Evolutionary conservation across 2,888 invertebrate species (phyloP).

Genomic region (Nipponacmea schrenckii): DNA sequence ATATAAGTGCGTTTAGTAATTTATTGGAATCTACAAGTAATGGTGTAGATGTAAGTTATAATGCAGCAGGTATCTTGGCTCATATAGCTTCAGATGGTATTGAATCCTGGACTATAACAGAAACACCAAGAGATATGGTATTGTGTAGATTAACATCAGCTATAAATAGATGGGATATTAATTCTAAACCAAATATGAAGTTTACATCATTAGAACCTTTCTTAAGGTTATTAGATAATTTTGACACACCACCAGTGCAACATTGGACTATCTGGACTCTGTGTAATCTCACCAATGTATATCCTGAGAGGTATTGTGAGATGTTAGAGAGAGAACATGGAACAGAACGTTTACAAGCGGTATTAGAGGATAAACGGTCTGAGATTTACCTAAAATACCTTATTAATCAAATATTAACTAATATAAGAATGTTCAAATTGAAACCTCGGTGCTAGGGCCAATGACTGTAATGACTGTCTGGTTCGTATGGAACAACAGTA

Average conservation of each 20-base stretch:
- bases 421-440: constrained; percentile 16
- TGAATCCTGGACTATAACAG: constrained; percentile 81
- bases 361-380: constrained; percentile 35
- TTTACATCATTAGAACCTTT: constrained; percentile 93
- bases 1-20: constrained; percentile 85
- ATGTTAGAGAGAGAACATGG: constrained; percentile 90
- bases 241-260: constrained; percentile 89
- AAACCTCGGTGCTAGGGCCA: neutral
- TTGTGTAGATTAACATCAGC: constrained; percentile 79
- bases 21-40: constrained; percentile 84
- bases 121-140: constrained; percentile 79
- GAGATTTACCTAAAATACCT: constrained; percentile 41
- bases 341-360: constrained; percentile 76
- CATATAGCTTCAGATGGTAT: constrained; percentile 94
- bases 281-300: constrained; percentile 92
- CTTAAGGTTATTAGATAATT: constrained; percentile 79
- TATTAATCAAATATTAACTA: constrained; percentile 31
- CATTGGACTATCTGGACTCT: constrained; percentile 98
- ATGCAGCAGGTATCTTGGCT: constrained; percentile 93
- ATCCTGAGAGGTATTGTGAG: constrained; percentile 91
- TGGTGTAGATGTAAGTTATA: constrained; percentile 96
- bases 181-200: constrained; percentile 91
- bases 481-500: no score
- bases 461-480: no score
- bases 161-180: constrained; percentile 88